Evolutionary conservation across 2,888 invertebrate genomes (phyloP).

Genomic region (Lypha dubia): DNA sequence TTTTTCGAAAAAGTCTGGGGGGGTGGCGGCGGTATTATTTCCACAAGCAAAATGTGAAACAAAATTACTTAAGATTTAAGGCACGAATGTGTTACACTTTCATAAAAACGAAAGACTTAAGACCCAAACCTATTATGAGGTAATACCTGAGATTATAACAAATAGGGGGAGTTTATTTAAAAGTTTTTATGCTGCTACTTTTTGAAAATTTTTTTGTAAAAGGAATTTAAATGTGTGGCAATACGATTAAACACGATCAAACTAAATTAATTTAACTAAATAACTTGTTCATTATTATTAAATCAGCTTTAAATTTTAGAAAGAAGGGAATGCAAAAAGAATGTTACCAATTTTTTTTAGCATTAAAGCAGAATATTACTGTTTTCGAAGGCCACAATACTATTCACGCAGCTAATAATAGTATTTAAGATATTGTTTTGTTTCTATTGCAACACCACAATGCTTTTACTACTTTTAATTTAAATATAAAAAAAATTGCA

Average conservation of each 20-base stretch:
- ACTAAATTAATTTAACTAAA: background rate
- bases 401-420: background rate
- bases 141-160: background rate
- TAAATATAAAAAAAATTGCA: background rate
- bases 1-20: background rate
- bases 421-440: no score
- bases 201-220: background rate
- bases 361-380: no score
- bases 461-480: background rate
- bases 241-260: background rate
- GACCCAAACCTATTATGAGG: background rate
- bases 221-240: background rate
- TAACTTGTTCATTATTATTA: background rate
- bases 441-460: background rate
- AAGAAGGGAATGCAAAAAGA: no score
- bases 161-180: background rate
- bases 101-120: conserved; percentile 36
- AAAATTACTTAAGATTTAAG: conserved; percentile 4
- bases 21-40: background rate
- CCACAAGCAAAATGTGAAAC: conserved; percentile 8
- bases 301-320: background rate
- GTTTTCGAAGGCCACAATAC: background rate
- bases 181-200: background rate
- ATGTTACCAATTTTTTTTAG: no score
- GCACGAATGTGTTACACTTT: background rate